Percentiles rank a stretch among this genome's conserved stretches.
Evolutionary conservation across 2,797 vertebrate genomes (phyloP).

Genomic region (Crenichthys baileyi): DNA sequence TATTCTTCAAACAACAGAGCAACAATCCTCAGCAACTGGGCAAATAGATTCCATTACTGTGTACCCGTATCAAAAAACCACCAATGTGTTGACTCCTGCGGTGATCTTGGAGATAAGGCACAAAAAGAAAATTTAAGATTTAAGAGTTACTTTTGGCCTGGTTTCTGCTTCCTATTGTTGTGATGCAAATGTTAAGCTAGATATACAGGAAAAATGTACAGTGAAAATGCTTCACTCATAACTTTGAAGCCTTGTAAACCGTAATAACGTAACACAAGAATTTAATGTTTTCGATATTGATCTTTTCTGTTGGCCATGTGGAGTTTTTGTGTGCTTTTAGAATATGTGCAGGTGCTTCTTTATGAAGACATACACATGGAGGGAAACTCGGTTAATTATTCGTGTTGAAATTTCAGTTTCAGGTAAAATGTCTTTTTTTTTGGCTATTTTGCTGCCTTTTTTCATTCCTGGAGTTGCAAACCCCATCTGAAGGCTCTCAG

Average conservation of each 20-base stretch:
- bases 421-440: slow-evolving; percentile 29
- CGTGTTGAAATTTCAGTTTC: slow-evolving; percentile 15
- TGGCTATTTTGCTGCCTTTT: slow-evolving; percentile 11
- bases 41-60: slow-evolving; percentile 18
- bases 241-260: background rate
- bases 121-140: background rate
- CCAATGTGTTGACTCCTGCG: slow-evolving; percentile 4
- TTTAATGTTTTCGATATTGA: background rate
- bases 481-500: slow-evolving; percentile 44
- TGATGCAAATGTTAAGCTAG: background rate
- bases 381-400: slow-evolving; percentile 35
- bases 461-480: slow-evolving; percentile 36
- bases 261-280: background rate
- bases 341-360: slow-evolving; percentile 1
- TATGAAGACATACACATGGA: slow-evolving; percentile 1
- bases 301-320: background rate
- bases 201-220: background rate
- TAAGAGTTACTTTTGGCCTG: background rate
- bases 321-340: background rate
- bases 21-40: slow-evolving; percentile 8
- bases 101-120: background rate
- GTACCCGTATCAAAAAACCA: slow-evolving; percentile 4
- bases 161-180: background rate
- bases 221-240: background rate
- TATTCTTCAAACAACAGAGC: slow-evolving; percentile 15